Evolutionary conservation across 2,888 invertebrate genomes (phyloP).

Genomic region (Hypena proboscidalis): DNA sequence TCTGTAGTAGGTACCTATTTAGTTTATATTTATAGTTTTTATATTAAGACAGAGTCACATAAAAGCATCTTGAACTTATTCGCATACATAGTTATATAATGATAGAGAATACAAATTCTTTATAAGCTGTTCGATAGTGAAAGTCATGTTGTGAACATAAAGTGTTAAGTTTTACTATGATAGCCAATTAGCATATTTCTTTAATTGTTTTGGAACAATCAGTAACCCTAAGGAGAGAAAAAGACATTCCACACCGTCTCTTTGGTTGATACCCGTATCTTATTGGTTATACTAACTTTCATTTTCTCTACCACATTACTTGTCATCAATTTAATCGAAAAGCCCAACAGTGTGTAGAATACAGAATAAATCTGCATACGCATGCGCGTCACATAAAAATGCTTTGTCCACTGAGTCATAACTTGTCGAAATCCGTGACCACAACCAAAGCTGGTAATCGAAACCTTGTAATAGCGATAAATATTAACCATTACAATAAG

Average conservation of each 20-base stretch:
- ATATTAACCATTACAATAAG: background rate
- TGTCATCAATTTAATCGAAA: background rate
- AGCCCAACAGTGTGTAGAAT: conserved; percentile 1
- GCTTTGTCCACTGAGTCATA: conserved; percentile 34
- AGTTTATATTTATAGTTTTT: no score
- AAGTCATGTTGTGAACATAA: background rate
- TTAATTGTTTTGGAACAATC: background rate
- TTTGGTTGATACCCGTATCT: no score
- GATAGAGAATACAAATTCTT: background rate
- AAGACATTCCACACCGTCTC: no score
- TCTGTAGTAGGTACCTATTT: no score
- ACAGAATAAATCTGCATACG: conserved; percentile 14
- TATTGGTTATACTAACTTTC: no score
- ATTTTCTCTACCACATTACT: background rate
- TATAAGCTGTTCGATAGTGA: conserved; percentile 6
- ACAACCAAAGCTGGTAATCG: conserved; percentile 9
- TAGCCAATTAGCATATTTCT: background rate
- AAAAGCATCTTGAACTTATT: no score
- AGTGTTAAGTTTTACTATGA: background rate
- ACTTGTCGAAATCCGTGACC: conserved; percentile 35
- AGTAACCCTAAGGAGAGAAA: no score
- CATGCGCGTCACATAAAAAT: conserved; percentile 29
- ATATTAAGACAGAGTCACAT: no score
- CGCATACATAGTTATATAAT: no score
- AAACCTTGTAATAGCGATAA: conserved; percentile 7